A percentile compares a stretch with the other conserved stretches of the same genome.
phyloP scores from a whole-genome alignment of 2,113 vertebrate genomes.

The Alligator sinensis region DNA sequence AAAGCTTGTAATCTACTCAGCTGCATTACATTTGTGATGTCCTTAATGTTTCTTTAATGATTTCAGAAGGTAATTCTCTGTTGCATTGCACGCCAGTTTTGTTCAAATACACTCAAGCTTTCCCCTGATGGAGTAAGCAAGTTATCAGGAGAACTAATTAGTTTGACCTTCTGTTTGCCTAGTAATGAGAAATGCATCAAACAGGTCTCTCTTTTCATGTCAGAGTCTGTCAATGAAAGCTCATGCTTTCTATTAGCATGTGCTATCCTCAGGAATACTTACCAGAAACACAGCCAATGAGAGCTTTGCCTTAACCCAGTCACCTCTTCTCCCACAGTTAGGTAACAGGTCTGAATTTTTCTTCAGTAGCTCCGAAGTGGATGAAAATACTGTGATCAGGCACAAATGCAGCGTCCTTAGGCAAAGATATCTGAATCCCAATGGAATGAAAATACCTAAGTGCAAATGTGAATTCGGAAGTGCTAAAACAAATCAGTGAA shows the following conservation, averaged over 20 bases:
- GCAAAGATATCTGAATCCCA: not conserved
- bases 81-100: constrained; percentile 40
- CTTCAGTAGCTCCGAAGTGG: not conserved
- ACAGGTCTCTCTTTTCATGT: constrained; percentile 19
- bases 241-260: not conserved
- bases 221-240: constrained; percentile 49
- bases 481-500: not conserved
- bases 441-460: not conserved
- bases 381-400: not conserved
- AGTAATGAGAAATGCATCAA: constrained; percentile 42
- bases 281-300: not conserved
- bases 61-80: constrained; percentile 44
- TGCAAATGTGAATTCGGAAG: not conserved
- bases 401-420: not conserved
- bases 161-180: constrained; percentile 52
- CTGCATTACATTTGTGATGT: constrained; percentile 51
- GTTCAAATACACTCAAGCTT: constrained; percentile 44
- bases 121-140: constrained; percentile 35
- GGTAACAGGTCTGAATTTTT: constrained; percentile 48
- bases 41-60: constrained; percentile 51
- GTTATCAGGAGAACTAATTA: constrained; percentile 69
- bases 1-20: constrained; percentile 54
- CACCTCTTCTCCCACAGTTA: constrained; percentile 31
- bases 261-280: constrained; percentile 37
- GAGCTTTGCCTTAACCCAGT: constrained; percentile 1